phyloP scores from a whole-genome alignment of 2,888 invertebrate species.

The Escarpia spicata region DNA sequence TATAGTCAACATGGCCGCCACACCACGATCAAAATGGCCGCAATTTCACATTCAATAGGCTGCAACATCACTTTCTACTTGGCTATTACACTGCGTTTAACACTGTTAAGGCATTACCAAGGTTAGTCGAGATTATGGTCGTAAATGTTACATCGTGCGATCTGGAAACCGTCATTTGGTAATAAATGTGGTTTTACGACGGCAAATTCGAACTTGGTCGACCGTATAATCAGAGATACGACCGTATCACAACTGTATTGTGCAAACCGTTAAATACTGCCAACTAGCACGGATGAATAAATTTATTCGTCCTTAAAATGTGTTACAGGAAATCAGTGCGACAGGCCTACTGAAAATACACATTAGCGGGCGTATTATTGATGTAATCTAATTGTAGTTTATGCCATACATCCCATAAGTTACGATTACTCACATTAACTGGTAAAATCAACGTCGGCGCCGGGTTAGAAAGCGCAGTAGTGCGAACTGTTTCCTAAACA shows the following conservation, averaged over 20 bases:
- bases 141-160: background rate
- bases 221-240: background rate
- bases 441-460: too few species aligned
- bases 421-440: too few species aligned
- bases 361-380: background rate
- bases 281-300: background rate
- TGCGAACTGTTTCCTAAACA: background rate
- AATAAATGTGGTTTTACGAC: background rate
- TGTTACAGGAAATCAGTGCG: too few species aligned
- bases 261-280: background rate
- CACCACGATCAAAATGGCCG: too few species aligned
- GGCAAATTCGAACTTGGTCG: background rate
- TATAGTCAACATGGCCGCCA: too few species aligned
- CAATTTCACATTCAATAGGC: too few species aligned
- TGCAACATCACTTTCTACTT: too few species aligned
- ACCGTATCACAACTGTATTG: background rate
- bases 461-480: too few species aligned
- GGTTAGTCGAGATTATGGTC: background rate
- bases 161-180: background rate
- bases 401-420: background rate
- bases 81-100: too few species aligned
- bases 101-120: background rate
- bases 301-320: too few species aligned
- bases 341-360: background rate
- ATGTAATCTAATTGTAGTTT: background rate